Percentiles rank a stretch among this genome's conserved stretches.
phyloP scores from a whole-genome alignment of 1,140 invertebrate species.

The Microplitis demolitor region DNA sequence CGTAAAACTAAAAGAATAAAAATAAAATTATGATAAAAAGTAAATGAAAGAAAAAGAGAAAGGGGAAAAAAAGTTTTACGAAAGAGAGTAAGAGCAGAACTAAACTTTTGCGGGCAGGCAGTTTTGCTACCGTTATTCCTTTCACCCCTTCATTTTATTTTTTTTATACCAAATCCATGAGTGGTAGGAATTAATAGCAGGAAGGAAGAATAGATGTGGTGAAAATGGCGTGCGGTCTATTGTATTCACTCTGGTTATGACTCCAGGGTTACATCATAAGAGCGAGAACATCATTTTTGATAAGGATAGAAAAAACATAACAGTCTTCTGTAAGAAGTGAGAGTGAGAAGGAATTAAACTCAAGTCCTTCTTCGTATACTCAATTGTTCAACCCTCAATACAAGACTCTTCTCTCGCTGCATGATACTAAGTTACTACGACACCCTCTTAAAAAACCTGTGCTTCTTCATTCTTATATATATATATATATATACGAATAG shows the following conservation, averaged over 20 bases:
- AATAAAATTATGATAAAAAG: background rate
- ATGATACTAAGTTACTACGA: background rate
- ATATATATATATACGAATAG: background rate
- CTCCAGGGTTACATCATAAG: conserved; percentile 36
- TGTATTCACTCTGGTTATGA: conserved; percentile 49
- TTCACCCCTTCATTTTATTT: background rate
- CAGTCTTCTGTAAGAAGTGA: background rate
- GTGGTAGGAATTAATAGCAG: conserved; percentile 47
- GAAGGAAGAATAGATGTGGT: conserved; percentile 46
- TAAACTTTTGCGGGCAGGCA: background rate
- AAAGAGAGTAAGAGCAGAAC: too few species aligned
- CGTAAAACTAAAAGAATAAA: background rate
- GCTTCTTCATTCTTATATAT: background rate
- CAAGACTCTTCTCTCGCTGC: background rate
- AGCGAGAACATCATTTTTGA: conserved; percentile 8
- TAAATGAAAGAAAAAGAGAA: background rate
- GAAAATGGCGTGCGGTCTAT: conserved; percentile 43
- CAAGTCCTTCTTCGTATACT: background rate
- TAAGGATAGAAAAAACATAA: background rate
- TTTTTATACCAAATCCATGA: conserved; percentile 34
- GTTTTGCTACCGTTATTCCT: background rate
- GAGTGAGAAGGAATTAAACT: background rate
- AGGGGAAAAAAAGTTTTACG: background rate
- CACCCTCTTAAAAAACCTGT: background rate
- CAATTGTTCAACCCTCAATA: conserved; percentile 16